Evolutionary conservation across 1,140 invertebrate genomes (phyloP).

Genomic region (Drosophila fuyamai): DNA sequence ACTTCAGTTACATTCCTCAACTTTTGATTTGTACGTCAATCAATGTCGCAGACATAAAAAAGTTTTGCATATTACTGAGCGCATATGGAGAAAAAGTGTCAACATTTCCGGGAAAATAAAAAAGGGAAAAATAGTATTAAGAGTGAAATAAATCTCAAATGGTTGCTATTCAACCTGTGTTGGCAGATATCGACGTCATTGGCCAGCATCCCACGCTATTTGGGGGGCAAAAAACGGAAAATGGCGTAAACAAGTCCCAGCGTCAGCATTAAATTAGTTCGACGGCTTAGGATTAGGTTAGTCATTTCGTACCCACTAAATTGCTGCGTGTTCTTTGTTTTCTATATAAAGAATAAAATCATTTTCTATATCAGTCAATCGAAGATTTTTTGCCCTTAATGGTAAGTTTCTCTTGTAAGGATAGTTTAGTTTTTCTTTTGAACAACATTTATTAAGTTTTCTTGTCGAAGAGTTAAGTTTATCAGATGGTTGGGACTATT

Average conservation of each 20-base stretch:
- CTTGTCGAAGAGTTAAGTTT: too few species aligned
- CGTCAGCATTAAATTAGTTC: constrained; percentile 23
- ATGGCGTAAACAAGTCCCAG: constrained; percentile 33
- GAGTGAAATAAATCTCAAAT: constrained; percentile 31
- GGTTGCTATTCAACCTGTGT: constrained; percentile 13
- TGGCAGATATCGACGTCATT: constrained; percentile 34
- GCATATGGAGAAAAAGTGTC: constrained; percentile 16
- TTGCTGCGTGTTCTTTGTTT: neutral
- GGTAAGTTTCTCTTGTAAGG: too few species aligned
- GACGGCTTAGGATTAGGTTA: constrained; percentile 19
- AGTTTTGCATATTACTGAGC: constrained; percentile 24
- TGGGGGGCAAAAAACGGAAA: constrained; percentile 3
- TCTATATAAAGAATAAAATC: too few species aligned
- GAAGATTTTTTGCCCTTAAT: too few species aligned
- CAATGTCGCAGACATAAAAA: constrained; percentile 26
- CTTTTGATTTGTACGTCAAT: constrained; percentile 46
- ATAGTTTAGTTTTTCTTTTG: too few species aligned
- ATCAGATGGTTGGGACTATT: too few species aligned
- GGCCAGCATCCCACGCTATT: constrained; percentile 22
- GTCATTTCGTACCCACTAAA: neutral
- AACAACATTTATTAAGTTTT: too few species aligned
- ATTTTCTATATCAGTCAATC: too few species aligned
- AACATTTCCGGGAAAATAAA: constrained; percentile 6
- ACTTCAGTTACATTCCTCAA: constrained; percentile 22
- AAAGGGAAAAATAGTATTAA: neutral